Conservation (phyloP, 2,113 vertebrate species). For the Alethe castanea region DNA sequence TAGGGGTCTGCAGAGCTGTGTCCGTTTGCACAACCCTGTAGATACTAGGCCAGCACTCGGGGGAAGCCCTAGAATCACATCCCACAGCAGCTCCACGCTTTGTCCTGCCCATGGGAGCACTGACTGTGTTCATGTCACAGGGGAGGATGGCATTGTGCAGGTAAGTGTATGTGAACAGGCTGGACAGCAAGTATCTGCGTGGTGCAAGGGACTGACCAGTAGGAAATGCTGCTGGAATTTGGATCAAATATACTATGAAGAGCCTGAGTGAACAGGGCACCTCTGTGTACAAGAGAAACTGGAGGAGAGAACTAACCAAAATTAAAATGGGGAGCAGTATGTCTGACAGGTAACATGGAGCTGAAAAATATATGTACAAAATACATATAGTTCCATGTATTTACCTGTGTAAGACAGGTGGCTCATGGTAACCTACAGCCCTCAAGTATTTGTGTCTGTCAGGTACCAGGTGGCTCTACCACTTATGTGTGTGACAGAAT, state of each 20-base stretch:
- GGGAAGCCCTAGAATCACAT: rapidly evolving
- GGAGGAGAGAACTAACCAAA: not conserved
- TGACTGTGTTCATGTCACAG: not conserved
- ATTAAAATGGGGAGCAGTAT: not conserved
- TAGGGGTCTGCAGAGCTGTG: not conserved
- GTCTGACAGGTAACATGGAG: not conserved
- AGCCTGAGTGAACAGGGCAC: not conserved
- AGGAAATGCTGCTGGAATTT: not conserved
- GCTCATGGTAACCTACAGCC: not conserved
- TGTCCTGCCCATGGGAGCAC: not conserved
- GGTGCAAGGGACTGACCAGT: not conserved
- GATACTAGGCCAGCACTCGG: not conserved
- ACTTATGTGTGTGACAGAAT: not conserved
- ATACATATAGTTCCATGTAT: not conserved
- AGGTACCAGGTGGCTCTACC: not conserved
- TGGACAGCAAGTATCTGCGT: not conserved
- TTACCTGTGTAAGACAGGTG: not conserved
- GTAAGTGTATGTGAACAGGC: not conserved
- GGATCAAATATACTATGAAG: not conserved
- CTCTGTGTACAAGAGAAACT: not conserved
- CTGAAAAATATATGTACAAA: not conserved
- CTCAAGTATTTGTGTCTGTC: not conserved
- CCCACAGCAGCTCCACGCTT: rapidly evolving
- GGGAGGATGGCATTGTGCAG: not conserved
- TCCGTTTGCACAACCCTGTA: rapidly evolving